phyloP scores from a whole-genome alignment of 2,888 invertebrate genomes.

The Thymelicus acteon region DNA sequence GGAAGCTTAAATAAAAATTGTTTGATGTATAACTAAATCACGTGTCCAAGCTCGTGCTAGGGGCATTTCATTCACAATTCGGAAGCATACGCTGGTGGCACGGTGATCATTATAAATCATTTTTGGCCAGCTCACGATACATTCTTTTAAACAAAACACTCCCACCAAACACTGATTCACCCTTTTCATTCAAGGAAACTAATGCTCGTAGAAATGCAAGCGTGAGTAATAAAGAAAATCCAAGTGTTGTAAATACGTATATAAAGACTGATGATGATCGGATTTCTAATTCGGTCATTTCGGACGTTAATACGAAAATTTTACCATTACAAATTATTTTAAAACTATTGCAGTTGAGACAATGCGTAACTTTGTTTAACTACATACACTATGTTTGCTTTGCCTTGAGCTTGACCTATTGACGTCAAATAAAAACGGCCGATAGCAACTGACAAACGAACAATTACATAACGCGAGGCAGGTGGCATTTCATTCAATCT shows the following conservation, averaged over 20 bases:
- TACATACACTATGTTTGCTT: constrained; percentile 30
- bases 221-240: constrained; percentile 22
- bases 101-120: constrained; percentile 7
- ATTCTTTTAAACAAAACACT: constrained; percentile 45
- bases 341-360: constrained; percentile 11
- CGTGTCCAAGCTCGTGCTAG: neutral
- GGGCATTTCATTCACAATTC: neutral
- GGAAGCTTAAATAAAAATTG: no score
- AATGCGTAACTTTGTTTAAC: neutral
- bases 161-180: constrained; percentile 72
- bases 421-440: constrained; percentile 45
- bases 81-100: constrained; percentile 5
- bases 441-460: constrained; percentile 47
- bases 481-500: constrained; percentile 47
- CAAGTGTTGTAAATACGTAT: neutral
- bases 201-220: constrained; percentile 26
- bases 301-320: neutral
- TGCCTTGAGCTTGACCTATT: constrained; percentile 69
- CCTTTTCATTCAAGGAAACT: constrained; percentile 68
- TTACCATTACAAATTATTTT: neutral
- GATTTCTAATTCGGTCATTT: neutral
- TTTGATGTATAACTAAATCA: neutral
- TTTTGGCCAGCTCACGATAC: constrained; percentile 9
- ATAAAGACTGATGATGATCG: no score
- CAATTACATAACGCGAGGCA: constrained; percentile 56